These are phyloP conservation scores for Seriola aureovittata DNA, from an alignment of 2,113 vertebrate species.

Conservation along the genomic window DNA sequence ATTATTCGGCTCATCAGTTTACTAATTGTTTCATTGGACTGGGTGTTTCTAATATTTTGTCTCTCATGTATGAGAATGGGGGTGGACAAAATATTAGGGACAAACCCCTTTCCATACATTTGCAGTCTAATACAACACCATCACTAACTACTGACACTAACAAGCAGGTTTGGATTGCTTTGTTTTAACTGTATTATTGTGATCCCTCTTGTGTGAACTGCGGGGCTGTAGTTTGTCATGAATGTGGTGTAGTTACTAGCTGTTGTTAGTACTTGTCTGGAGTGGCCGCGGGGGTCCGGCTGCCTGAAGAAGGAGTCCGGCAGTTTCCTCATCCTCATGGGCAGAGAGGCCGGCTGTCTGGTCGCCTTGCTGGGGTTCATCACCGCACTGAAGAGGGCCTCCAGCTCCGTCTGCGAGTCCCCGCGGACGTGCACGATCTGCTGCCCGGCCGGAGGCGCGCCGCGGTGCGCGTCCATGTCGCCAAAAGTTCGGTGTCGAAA, in stretches of 20 bases:
- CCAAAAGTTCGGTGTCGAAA: conserved; percentile 65
- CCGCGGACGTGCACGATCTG: conserved; percentile 93
- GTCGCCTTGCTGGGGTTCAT: conserved; percentile 91
- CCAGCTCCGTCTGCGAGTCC: conserved; percentile 94
- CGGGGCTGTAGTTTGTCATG: not conserved
- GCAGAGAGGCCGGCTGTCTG: conserved; percentile 89
- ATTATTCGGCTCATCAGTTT: not conserved
- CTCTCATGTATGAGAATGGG: not conserved
- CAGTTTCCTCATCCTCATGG: conserved; percentile 93
- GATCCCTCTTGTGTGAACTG: not conserved
- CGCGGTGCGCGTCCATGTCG: conserved; percentile 84
- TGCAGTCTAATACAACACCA: not conserved
- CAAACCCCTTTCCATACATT: not conserved
- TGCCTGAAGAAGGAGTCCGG: conserved; percentile 96
- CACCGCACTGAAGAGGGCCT: conserved; percentile 94
- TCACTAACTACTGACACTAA: too few relatives aligned
- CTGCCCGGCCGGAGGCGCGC: conserved; percentile 89
- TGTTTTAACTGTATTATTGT: not conserved
- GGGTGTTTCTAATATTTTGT: not conserved
- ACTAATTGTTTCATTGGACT: too few relatives aligned
- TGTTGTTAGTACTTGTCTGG: conserved; percentile 86
- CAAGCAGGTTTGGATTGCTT: not conserved
- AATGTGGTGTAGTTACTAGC: not conserved
- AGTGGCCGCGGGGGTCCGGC: conserved; percentile 92
- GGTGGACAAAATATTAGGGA: not conserved